A percentile compares a stretch with the other conserved stretches of the same genome.
These are phyloP conservation scores for Lochmaea capreae DNA, from an alignment of 2,888 invertebrate genomes.

Conservation along the genomic window DNA sequence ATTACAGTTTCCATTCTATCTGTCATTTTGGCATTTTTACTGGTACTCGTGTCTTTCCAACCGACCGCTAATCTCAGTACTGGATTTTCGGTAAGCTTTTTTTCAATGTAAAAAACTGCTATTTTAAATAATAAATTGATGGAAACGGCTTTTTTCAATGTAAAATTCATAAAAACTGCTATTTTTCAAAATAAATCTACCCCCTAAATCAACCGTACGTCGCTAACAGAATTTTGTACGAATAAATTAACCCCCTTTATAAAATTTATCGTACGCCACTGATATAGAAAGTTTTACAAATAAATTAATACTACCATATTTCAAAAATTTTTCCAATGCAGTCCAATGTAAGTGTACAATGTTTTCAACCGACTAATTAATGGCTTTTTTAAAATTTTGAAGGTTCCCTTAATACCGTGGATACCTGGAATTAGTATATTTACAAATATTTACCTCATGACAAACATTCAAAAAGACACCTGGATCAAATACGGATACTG, in stretches of 20 bases:
- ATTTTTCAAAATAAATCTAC: too few species aligned
- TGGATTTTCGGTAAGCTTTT: constrained; percentile 72
- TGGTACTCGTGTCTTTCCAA: constrained; percentile 71
- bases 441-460: constrained; percentile 87
- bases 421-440: constrained; percentile 84
- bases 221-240: too few species aligned
- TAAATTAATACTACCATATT: too few species aligned
- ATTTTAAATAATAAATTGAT: too few species aligned
- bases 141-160: too few species aligned
- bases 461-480: constrained; percentile 79
- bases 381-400: constrained; percentile 40
- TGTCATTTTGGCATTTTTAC: constrained; percentile 62
- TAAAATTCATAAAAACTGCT: too few species aligned
- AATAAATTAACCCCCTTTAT: too few species aligned
- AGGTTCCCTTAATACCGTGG: constrained; percentile 88
- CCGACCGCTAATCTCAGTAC: constrained; percentile 73
- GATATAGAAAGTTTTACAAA: too few species aligned
- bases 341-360: background rate
- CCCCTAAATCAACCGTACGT: too few species aligned
- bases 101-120: too few species aligned
- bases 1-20: constrained; percentile 59
- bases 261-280: too few species aligned
- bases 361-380: background rate
- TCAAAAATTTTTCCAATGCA: too few species aligned
- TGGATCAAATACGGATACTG: constrained; percentile 87